A percentile compares a stretch with the other conserved stretches of the same genome.
Evolutionary conservation across 2,797 vertebrate genomes (phyloP).

Genomic region (Falco novaeseelandiae): DNA sequence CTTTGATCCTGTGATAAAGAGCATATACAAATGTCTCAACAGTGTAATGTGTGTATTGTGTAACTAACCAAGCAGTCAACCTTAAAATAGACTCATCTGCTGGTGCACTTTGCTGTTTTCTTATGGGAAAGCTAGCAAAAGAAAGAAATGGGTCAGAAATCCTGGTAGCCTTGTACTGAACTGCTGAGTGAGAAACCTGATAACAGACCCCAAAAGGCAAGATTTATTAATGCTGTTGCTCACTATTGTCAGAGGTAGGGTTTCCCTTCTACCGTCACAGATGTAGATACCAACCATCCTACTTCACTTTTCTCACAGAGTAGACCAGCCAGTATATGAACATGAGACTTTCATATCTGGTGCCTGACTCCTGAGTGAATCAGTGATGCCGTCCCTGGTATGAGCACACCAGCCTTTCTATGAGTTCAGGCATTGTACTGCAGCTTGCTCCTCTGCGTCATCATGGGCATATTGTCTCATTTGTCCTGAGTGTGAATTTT

Average conservation of each 20-base stretch:
- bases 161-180: background rate
- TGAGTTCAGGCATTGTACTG: background rate
- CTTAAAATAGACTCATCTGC: background rate
- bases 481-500: conserved; percentile 7
- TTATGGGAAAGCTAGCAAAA: background rate
- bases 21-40: background rate
- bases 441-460: background rate
- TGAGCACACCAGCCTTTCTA: background rate
- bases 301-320: background rate
- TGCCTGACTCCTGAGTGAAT: background rate
- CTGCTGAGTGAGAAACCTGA: background rate
- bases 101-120: background rate
- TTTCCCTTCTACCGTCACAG: background rate
- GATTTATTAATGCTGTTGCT: background rate
- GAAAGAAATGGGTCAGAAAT: background rate
- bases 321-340: background rate
- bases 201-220: background rate
- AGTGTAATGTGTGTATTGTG: background rate
- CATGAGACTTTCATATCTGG: background rate
- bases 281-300: background rate
- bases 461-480: background rate
- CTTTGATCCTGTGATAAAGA: background rate
- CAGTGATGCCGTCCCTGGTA: background rate
- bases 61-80: background rate
- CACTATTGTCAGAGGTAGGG: background rate